Percentiles rank a stretch among this genome's conserved stretches.
These are phyloP conservation scores for Argyrosomus regius DNA, from an alignment of 2,797 vertebrate species.

Conservation along the genomic window DNA sequence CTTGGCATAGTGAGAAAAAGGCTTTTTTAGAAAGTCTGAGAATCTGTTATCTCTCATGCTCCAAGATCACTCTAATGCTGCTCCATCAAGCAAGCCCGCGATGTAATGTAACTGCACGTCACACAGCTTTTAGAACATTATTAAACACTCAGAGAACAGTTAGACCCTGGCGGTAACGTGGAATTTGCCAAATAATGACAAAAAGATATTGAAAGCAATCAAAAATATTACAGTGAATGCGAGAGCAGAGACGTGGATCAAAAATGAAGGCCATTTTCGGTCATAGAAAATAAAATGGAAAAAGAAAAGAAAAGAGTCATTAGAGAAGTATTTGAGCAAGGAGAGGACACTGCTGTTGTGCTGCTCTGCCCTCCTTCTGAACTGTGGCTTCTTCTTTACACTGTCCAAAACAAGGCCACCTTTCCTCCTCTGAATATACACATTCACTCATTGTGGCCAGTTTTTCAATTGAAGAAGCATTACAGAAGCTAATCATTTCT, in stretches of 20 bases:
- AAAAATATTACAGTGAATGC: conserved; percentile 7
- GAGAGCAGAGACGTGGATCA: not conserved
- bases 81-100: conserved; percentile 33
- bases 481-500: conserved; percentile 57
- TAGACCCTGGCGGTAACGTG: not conserved
- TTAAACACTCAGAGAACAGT: conserved; percentile 28
- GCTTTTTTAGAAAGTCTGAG: conserved; percentile 34
- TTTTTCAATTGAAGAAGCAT: conserved; percentile 50
- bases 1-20: conserved; percentile 22
- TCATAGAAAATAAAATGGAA: conserved; percentile 24
- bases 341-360: conserved; percentile 13
- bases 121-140: conserved; percentile 31
- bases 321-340: conserved; percentile 36
- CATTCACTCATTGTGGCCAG: conserved; percentile 13
- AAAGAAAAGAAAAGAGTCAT: conserved; percentile 24
- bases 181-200: conserved; percentile 31
- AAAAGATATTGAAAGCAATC: conserved; percentile 30
- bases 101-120: conserved; percentile 43
- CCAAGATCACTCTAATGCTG: conserved; percentile 32
- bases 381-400: conserved; percentile 4
- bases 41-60: conserved; percentile 53
- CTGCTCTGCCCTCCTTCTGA: not conserved
- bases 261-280: conserved; percentile 15
- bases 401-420: conserved; percentile 13
- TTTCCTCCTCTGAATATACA: conserved; percentile 12